Conservation (phyloP, 1,140 invertebrate genomes). For the Lepidotrigona ventralis region DNA sequence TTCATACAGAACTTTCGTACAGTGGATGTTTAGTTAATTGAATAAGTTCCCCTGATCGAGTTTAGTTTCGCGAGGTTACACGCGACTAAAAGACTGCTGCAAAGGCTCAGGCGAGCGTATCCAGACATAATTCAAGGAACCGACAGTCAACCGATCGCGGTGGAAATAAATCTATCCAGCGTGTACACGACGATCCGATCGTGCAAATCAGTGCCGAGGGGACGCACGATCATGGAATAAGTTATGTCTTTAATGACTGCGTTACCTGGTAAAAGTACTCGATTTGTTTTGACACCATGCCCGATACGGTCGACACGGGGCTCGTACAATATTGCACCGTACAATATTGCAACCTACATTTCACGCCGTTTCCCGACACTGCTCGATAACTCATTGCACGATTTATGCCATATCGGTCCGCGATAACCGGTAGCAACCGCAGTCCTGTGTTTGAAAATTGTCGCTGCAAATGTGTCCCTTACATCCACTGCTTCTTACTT, state of each 20-base stretch:
- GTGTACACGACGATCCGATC: conserved; percentile 46
- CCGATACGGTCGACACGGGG: conserved; percentile 20
- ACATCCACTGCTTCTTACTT: not conserved
- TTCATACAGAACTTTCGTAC: no score
- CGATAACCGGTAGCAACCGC: conserved; percentile 27
- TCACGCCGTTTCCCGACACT: conserved; percentile 8
- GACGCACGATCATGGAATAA: conserved; percentile 41
- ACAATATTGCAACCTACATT: conserved; percentile 38
- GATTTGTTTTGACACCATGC: conserved; percentile 41
- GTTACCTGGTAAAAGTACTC: conserved; percentile 38
- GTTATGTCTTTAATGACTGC: conserved; percentile 43
- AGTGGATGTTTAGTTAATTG: not conserved
- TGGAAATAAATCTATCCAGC: conserved; percentile 39
- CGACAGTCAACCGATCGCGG: conserved; percentile 23
- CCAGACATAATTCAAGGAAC: conserved; percentile 14
- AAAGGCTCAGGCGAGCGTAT: not conserved
- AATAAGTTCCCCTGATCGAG: not conserved
- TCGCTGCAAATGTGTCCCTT: conserved; percentile 11
- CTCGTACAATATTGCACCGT: not conserved
- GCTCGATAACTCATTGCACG: conserved; percentile 7
- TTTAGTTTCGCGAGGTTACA: not conserved
- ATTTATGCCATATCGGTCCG: conserved; percentile 10
- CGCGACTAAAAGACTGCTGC: not conserved
- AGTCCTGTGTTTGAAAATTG: conserved; percentile 27
- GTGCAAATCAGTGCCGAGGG: conserved; percentile 41